Conservation (phyloP, 1,140 invertebrate genomes). For the Ruditapes philippinarum region DNA sequence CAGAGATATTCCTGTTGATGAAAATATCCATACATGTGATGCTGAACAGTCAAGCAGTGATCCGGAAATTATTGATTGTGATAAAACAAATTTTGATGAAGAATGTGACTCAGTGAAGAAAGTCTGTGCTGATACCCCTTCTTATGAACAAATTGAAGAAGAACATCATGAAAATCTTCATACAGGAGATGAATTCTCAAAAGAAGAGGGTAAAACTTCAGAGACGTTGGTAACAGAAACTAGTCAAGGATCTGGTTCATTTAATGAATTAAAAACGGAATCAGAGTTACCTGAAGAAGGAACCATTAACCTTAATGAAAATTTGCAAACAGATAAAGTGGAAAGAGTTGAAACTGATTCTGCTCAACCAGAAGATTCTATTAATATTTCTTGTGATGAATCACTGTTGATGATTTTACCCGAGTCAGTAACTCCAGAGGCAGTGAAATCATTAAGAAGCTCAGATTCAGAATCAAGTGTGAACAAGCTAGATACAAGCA, state of each 20-base stretch:
- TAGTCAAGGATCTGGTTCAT: too few relatives aligned
- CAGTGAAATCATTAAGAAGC: conserved; percentile 1
- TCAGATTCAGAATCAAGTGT: conserved; percentile 61
- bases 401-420: background rate
- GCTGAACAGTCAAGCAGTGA: conserved; percentile 57
- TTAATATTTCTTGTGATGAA: background rate
- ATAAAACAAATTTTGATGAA: conserved; percentile 17
- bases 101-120: background rate
- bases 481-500: conserved; percentile 81
- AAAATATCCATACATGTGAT: background rate
- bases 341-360: background rate
- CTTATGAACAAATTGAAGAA: background rate
- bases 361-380: background rate
- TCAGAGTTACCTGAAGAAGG: background rate
- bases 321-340: background rate
- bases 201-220: background rate
- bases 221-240: background rate
- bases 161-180: too few relatives aligned
- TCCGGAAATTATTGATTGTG: conserved; percentile 52
- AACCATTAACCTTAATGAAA: background rate
- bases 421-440: conserved; percentile 40
- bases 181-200: background rate
- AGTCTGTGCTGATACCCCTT: background rate
- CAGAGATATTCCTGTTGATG: conserved; percentile 30
- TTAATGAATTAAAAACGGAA: background rate